phyloP scores from a whole-genome alignment of 1,140 invertebrate species.

The Solen grandis region DNA sequence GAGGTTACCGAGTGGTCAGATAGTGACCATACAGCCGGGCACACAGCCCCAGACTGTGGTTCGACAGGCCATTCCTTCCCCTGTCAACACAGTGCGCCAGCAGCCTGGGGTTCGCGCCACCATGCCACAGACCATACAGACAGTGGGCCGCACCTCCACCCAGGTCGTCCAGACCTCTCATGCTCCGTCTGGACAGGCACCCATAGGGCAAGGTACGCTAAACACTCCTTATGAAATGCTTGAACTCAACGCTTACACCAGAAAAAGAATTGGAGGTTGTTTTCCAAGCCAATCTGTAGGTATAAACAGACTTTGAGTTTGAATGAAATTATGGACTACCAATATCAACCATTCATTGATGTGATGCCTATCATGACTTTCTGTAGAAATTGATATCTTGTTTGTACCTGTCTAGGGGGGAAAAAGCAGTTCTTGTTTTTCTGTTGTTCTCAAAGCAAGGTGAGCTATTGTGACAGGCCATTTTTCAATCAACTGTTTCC shows the following conservation, averaged over 20 bases:
- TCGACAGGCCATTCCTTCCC: conserved; percentile 55
- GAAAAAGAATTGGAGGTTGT: background rate
- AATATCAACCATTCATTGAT: too few relatives aligned
- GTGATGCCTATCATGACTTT: too few relatives aligned
- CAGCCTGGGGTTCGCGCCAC: conserved; percentile 39
- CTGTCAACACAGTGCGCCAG: conserved; percentile 31
- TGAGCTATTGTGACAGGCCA: too few relatives aligned
- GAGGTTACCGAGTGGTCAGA: conserved; percentile 50
- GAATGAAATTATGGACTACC: too few relatives aligned
- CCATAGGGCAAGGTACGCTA: conserved; percentile 16
- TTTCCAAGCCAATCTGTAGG: background rate
- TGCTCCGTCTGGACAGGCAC: background rate
- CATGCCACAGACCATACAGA: conserved; percentile 28
- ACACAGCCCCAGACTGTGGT: conserved; percentile 38
- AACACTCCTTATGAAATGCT: background rate
- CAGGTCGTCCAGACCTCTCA: background rate
- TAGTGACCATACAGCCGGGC: conserved; percentile 61
- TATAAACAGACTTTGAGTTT: background rate
- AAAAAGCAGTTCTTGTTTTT: too few relatives aligned
- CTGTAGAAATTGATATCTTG: too few relatives aligned
- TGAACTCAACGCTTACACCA: background rate
- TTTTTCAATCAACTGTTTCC: too few relatives aligned
- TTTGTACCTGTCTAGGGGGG: too few relatives aligned
- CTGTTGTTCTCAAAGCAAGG: too few relatives aligned
- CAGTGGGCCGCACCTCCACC: conserved; percentile 42